A percentile compares a stretch with the other conserved stretches of the same genome.
Conservation (phyloP, 2,113 vertebrate genomes). For the Trematocara zebra region DNA sequence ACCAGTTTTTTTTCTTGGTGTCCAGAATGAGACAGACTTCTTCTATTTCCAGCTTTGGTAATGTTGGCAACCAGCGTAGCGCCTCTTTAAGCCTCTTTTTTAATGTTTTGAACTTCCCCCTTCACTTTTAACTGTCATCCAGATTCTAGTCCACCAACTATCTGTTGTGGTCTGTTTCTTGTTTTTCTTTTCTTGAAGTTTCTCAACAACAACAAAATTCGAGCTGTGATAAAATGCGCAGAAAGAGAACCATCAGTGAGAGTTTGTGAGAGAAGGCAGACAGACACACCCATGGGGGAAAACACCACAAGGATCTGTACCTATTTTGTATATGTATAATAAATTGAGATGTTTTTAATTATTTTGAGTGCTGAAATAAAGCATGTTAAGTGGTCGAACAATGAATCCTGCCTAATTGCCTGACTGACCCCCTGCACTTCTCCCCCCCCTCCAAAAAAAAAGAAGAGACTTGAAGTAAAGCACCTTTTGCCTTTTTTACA, state of each 20-base stretch:
- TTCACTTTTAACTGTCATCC: not conserved
- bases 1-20: conserved; percentile 42
- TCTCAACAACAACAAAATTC: conserved; percentile 42
- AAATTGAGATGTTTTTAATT: conserved; percentile 99
- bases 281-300: conserved; percentile 70
- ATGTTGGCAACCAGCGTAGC: not conserved
- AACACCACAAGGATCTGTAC: conserved; percentile 85
- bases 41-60: conserved; percentile 7
- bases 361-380: conserved; percentile 99
- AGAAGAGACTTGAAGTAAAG: not conserved
- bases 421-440: conserved; percentile 52
- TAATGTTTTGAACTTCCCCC: not conserved
- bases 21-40: conserved; percentile 28
- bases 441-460: not conserved
- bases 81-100: not conserved
- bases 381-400: conserved; percentile 96
- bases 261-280: conserved; percentile 70
- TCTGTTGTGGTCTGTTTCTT: conserved; percentile 46
- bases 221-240: conserved; percentile 48
- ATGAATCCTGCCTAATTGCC: conserved; percentile 73
- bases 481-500: not conserved
- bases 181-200: conserved; percentile 52
- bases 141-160: not conserved
- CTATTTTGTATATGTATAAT: conserved; percentile 99
- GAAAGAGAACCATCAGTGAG: conserved; percentile 48